A percentile compares a stretch with the other conserved stretches of the same genome.
Conservation (phyloP, 2,888 invertebrate species). For the Acanthosepion esculentum region DNA sequence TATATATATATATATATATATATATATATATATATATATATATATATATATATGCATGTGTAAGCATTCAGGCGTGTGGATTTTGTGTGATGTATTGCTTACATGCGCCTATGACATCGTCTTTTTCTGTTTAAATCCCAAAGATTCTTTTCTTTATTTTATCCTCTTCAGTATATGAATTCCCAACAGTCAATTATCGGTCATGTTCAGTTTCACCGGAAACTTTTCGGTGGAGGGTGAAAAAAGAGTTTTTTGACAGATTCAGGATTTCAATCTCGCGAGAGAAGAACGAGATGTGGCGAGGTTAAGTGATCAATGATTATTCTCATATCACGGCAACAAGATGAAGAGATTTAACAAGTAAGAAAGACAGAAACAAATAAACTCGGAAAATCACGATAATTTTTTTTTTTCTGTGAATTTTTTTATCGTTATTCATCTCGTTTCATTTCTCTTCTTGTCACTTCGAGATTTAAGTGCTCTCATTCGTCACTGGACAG, state of each 20-base stretch:
- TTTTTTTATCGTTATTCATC: background rate
- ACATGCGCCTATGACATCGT: no score
- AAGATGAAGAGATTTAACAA: background rate
- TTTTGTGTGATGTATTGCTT: no score
- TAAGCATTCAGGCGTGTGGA: background rate
- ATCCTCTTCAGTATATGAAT: background rate
- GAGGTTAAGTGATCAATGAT: slow-evolving; percentile 25
- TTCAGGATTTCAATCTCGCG: slow-evolving; percentile 17
- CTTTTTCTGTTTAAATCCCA: background rate
- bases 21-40: no score
- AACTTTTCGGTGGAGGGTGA: background rate
- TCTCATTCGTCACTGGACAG: background rate
- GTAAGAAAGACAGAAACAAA: background rate
- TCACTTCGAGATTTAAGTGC: slow-evolving; percentile 14
- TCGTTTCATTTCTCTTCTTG: background rate
- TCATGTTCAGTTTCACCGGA: background rate
- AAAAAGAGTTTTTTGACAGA: background rate
- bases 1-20: no score
- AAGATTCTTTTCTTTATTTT: background rate
- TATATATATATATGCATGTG: no score
- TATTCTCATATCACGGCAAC: background rate
- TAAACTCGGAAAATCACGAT: background rate
- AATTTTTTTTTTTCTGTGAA: background rate
- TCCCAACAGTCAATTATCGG: slow-evolving; percentile 18
- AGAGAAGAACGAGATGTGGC: background rate